Evolutionary conservation across 2,113 vertebrate genomes (phyloP).

Genomic region (Petroica traversi): DNA sequence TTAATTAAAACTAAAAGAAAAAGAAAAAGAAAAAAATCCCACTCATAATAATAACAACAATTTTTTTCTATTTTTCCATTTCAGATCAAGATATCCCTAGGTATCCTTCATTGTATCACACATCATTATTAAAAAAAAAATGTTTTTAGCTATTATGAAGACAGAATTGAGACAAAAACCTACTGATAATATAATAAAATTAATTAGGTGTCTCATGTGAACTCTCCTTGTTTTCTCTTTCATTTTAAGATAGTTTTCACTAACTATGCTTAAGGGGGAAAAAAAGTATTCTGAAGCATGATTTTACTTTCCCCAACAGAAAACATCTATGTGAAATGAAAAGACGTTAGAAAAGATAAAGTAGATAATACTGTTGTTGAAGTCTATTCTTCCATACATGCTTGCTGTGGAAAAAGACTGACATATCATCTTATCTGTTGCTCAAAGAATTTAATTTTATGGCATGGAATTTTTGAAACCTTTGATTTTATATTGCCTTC

Average conservation of each 20-base stretch:
- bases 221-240: background rate
- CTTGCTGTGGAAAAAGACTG: background rate
- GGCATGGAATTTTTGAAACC: background rate
- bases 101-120: background rate
- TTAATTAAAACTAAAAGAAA: background rate
- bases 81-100: background rate
- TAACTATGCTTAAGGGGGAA: background rate
- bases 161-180: background rate
- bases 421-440: background rate
- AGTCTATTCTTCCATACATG: background rate
- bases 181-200: background rate
- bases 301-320: background rate
- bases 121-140: background rate
- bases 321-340: background rate
- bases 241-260: background rate
- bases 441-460: background rate
- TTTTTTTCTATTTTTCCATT: background rate
- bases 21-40: fast-evolving
- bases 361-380: background rate
- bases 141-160: background rate
- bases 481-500: background rate
- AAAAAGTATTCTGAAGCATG: background rate
- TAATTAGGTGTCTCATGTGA: background rate
- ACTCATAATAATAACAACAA: background rate
- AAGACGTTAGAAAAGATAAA: background rate